These are phyloP conservation scores for Ailurus styani DNA, from an alignment of 2,113 vertebrate genomes.

Conservation along the genomic window DNA sequence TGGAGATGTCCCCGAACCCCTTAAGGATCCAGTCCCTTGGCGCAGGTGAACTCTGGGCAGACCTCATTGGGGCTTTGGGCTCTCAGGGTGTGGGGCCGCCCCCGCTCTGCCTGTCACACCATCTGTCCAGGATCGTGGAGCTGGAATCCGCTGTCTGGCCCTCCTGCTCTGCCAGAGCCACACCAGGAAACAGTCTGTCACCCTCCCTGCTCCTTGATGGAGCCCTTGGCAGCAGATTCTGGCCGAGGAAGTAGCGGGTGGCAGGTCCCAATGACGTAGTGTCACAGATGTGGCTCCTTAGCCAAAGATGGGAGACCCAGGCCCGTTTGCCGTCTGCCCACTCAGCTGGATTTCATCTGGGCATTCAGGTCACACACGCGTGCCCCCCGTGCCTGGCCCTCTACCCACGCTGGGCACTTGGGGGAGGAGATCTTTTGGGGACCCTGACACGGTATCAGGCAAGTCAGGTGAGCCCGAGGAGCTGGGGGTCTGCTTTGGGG, in stretches of 20 bases:
- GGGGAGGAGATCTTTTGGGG: neutral
- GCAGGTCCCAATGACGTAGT: neutral
- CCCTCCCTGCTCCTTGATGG: neutral
- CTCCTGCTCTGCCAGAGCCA: neutral
- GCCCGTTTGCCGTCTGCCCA: neutral
- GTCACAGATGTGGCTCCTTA: neutral
- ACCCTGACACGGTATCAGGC: neutral
- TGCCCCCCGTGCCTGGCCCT: neutral
- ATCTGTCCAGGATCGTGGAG: neutral
- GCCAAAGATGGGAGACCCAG: constrained; percentile 37
- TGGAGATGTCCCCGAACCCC: neutral
- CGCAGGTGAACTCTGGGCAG: neutral
- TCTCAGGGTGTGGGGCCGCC: neutral
- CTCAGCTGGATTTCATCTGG: neutral
- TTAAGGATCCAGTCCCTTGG: neutral
- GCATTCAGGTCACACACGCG: neutral
- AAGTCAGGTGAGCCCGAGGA: neutral
- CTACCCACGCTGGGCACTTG: neutral
- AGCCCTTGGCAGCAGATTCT: neutral
- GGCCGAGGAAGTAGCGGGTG: neutral
- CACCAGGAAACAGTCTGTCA: neutral
- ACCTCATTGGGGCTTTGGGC: neutral
- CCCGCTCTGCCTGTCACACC: fast-evolving
- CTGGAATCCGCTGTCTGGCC: too few relatives aligned
- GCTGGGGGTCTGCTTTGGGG: neutral